Evolutionary conservation across 1,140 invertebrate species (phyloP), one percentile per base, ranked within the genome.

Genomic region (Musca domestica): DNA sequence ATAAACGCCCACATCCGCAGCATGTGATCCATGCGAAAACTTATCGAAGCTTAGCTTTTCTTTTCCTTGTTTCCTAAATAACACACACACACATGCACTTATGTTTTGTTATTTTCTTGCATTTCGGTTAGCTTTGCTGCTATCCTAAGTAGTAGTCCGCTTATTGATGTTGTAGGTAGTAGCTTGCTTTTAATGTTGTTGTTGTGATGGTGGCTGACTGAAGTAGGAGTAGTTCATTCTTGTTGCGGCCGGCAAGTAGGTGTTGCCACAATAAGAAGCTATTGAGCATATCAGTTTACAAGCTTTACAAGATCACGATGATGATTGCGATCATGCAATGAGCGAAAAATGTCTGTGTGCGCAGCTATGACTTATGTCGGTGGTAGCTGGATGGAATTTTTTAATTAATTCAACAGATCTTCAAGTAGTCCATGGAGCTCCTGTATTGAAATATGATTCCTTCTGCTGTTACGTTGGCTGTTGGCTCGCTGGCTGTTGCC

Each of bases 221-320:
- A 5, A 41, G 34, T 12, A 41, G 34, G 34, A 41, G 34, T 41
- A 41, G 34, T 41, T 41, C 12, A 41, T 41, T 41, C 34, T 9
- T 41, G 34, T 41, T 41, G 34, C 34, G 34, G 34, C 34, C 34
- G 12, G 34, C 34, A 61, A 61, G 56, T 61, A 61, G 56, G 56
- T 61, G 56, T 61, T 61, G 56, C 56, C 56, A 61, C 56, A 61
- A 34, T 61, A 61, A 61, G 56, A 61, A 61, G 56, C 56, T 61
- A 61, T 61, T 61, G 56, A 61, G 56, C 56, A 61, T 61, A 61
- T 61, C 56, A 61, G 56, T 61, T 61, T 61, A 61, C 56, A 61
- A 61, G 27, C 56, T 61, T 61, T 61, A 61, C 56, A 61, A 61
- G 56, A 61, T 61, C 56, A 34, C 34, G 56, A 61, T 30, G 56